Evolutionary conservation across 1,140 invertebrate species (phyloP).

Genomic region (Brachionus asplanchnoidis): DNA sequence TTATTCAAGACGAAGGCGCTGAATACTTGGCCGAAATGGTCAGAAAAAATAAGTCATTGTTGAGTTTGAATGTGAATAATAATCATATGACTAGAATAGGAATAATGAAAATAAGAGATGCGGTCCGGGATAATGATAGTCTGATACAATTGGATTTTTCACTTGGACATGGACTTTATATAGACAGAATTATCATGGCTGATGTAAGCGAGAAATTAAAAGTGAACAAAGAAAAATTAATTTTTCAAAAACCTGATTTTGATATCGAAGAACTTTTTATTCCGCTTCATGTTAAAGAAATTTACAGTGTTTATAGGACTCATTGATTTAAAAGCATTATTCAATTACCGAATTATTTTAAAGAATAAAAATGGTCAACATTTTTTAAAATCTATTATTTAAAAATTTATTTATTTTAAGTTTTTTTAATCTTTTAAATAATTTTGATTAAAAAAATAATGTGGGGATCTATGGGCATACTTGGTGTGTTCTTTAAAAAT

Average conservation of each 20-base stretch:
- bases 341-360: too few species aligned
- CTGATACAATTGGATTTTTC: background rate
- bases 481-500: too few species aligned
- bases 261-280: background rate
- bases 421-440: too few species aligned
- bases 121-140: background rate
- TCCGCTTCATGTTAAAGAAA: slow-evolving; percentile 29
- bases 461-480: too few species aligned
- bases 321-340: background rate
- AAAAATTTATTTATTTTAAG: too few species aligned
- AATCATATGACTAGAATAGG: slow-evolving; percentile 18
- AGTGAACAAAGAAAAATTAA: background rate
- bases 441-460: too few species aligned
- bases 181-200: background rate
- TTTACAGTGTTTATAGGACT: slow-evolving; percentile 39
- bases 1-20: slow-evolving; percentile 38
- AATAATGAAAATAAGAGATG: background rate
- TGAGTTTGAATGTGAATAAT: background rate
- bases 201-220: background rate
- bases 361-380: background rate
- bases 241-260: background rate
- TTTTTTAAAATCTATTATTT: too few species aligned
- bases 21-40: background rate
- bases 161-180: background rate
- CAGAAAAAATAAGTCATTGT: background rate